These are phyloP conservation scores for Trachymyrmex septentrionalis DNA, from an alignment of 1,140 invertebrate species.

Conservation along the genomic window DNA sequence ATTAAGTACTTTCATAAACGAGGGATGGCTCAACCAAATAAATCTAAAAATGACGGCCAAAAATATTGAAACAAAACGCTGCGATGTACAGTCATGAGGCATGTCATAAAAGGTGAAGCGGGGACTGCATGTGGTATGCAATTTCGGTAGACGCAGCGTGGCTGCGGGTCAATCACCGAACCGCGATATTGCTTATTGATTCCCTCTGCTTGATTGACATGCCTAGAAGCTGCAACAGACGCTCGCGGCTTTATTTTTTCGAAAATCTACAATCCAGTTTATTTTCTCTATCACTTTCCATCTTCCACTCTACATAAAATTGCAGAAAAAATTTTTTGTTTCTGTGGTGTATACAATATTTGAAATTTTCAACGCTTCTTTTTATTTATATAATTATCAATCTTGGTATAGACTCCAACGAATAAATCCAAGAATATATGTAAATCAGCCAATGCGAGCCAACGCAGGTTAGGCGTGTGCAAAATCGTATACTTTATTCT, in stretches of 20 bases:
- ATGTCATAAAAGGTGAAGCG: slow-evolving; percentile 50
- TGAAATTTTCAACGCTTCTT: not conserved
- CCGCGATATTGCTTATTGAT: slow-evolving; percentile 77
- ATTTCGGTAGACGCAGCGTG: slow-evolving; percentile 69
- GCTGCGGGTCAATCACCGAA: slow-evolving; percentile 75
- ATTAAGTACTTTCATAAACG: not conserved
- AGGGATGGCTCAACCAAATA: not conserved
- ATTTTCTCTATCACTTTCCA: slow-evolving; percentile 20
- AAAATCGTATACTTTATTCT: too few relatives aligned
- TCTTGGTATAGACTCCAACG: too few relatives aligned
- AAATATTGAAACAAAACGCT: slow-evolving; percentile 19
- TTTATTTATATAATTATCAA: not conserved
- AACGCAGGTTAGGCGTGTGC: too few relatives aligned
- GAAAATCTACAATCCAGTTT: slow-evolving; percentile 34
- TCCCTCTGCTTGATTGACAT: slow-evolving; percentile 73
- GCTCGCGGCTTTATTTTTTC: slow-evolving; percentile 59
- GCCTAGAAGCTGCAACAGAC: slow-evolving; percentile 63
- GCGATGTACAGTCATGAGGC: slow-evolving; percentile 30
- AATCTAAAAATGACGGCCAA: slow-evolving; percentile 34
- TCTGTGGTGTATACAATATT: not conserved
- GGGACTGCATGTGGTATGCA: slow-evolving; percentile 63
- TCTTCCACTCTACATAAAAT: slow-evolving; percentile 1
- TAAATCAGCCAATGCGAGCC: too few relatives aligned
- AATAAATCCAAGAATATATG: too few relatives aligned
- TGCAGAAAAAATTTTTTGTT: slow-evolving; percentile 5